Percentiles rank a stretch among this genome's conserved stretches.
Evolutionary conservation across 1,140 invertebrate genomes (phyloP).

Genomic region (Luehdorfia chinensis): DNA sequence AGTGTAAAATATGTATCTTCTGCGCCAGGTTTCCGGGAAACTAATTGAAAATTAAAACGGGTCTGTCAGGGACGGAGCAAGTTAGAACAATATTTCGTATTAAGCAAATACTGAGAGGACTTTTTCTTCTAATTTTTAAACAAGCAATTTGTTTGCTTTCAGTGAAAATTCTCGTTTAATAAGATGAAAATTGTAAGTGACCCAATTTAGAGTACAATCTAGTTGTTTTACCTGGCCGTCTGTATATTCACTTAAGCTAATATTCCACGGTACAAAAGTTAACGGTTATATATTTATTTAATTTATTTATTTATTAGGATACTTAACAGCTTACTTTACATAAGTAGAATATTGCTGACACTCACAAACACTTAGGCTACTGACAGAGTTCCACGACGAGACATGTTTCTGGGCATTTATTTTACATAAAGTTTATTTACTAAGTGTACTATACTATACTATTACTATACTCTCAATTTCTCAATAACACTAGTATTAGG

Average conservation of each 20-base stretch:
- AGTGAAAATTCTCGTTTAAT: conserved; percentile 14
- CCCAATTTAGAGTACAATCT: conserved; percentile 8
- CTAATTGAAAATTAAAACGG: conserved; percentile 14
- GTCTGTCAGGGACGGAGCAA: background rate
- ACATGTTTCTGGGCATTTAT: no score
- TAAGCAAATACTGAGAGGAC: conserved; percentile 8
- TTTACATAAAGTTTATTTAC: no score
- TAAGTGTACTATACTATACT: no score
- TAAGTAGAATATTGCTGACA: no score
- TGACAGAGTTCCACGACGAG: no score
- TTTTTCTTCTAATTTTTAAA: conserved; percentile 15
- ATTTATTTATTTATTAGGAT: background rate
- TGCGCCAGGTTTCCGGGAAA: conserved; percentile 4
- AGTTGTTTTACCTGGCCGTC: conserved; percentile 5
- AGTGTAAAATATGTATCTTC: conserved; percentile 5
- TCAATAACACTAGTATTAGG: no score
- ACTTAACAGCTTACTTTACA: no score
- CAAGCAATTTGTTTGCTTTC: conserved; percentile 16
- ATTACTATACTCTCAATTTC: no score
- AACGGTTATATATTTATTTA: no score
- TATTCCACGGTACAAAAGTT: conserved; percentile 12
- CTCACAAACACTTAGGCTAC: no score
- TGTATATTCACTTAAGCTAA: conserved; percentile 10
- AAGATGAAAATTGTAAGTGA: conserved; percentile 16
- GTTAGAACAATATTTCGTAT: conserved; percentile 14